Percentiles rank a stretch among this genome's conserved stretches.
Evolutionary conservation across 2,888 invertebrate species (phyloP).

Genomic region (Cyaniris semiargus): DNA sequence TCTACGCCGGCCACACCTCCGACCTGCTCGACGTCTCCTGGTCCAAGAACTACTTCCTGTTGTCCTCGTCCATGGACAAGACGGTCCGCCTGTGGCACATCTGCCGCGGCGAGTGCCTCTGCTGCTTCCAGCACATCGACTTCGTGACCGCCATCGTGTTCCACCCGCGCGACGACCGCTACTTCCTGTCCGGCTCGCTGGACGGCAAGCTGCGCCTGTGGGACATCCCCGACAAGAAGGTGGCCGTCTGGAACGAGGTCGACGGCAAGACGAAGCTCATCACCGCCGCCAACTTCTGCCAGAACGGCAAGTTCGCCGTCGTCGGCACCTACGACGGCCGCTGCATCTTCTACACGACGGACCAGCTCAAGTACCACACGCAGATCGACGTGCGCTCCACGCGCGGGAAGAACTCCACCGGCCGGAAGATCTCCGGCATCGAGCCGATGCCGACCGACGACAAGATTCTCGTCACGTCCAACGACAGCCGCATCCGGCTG

Average conservation of each 20-base stretch:
- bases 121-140: constrained; percentile 99
- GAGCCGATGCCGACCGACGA: constrained; percentile 98
- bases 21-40: constrained; percentile 98
- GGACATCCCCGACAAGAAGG: constrained; percentile 99
- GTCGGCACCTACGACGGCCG: constrained; percentile 99
- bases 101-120: constrained; percentile 97
- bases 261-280: constrained; percentile 96
- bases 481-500: constrained; percentile 96
- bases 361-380: constrained; percentile 98
- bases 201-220: constrained; percentile 99
- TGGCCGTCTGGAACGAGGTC: constrained; percentile 98
- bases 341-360: constrained; percentile 98
- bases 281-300: constrained; percentile 98
- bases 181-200: constrained; percentile 97
- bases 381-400: constrained; percentile 98
- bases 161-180: constrained; percentile 94
- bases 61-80: constrained; percentile 99
- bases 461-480: constrained; percentile 97
- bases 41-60: constrained; percentile 98
- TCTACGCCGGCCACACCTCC: constrained; percentile 96
- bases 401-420: constrained; percentile 96
- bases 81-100: constrained; percentile 98
- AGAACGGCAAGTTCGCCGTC: constrained; percentile 98
- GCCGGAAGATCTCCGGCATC: constrained; percentile 97
- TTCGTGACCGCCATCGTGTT: constrained; percentile 99